Evolutionary conservation across 2,888 invertebrate species (phyloP), one percentile per base, ranked within the genome.

Genomic region (Teleogryllus oceanicus): DNA sequence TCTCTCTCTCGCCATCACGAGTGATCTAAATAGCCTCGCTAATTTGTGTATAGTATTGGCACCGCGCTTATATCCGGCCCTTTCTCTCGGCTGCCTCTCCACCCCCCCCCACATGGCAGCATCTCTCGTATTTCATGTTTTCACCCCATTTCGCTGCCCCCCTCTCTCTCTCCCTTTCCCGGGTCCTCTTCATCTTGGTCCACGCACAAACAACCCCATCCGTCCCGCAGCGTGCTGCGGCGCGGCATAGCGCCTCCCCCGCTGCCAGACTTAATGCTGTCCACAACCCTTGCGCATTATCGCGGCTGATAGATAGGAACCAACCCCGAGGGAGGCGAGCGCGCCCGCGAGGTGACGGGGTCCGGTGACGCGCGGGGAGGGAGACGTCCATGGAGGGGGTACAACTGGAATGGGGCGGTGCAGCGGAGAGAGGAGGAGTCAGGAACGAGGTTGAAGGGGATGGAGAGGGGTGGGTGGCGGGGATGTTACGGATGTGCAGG

Each of bases 1-100:
- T 8, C 62, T 3, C 62, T 37, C 37, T 37, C 37, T 37, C 62
- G 62, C 62, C 62, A 62, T n/a, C 62, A 62, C 62, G 62, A 62
- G 62, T 62, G 62, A 62, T 62, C 62, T 62, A 62, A 62, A 62
- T 62, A 62, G 62, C 62, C 62, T 62, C n/a, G 62, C 62, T 62
- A 62, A 62, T 62, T 62, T 62, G 62, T 62, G 62, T 62, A 62
- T 62, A 62, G 62, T 62, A 62, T 62, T 62, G 62, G 62, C 62
- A 62, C n/a, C 62, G 62, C 62, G 13, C 62, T 62, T n/a, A n/a
- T 62, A n/a, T 18, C 62, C 62, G n/a, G 10, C 62, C 62, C 62
- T 62, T 62, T 62, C 62, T 62, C 62, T 62, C 62, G 13, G 10
- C 3, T 62, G 62, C 62, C 62, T 62, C 62, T 62, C 62, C 62